These are phyloP conservation scores for Tetramorium parvispinum DNA, from an alignment of 1,140 invertebrate species.

Conservation along the genomic window DNA sequence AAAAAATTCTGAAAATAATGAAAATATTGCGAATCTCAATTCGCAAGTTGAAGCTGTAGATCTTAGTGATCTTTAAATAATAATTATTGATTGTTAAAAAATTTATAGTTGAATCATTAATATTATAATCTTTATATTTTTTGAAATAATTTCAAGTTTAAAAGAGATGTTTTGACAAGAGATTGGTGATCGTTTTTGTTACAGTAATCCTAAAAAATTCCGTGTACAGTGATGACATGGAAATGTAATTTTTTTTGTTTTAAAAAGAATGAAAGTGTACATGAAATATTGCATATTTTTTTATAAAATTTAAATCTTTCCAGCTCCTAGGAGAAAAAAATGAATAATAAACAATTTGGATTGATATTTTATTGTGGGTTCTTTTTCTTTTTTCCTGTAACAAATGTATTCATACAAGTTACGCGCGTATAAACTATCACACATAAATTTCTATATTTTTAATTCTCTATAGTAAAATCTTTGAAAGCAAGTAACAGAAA, in stretches of 20 bases:
- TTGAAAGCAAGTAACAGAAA: neutral
- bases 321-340: neutral
- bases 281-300: neutral
- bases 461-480: neutral
- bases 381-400: neutral
- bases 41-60: constrained; percentile 85
- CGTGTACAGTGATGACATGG: neutral
- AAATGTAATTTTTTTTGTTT: constrained; percentile 6
- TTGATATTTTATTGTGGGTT: constrained; percentile 10
- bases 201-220: too few relatives aligned
- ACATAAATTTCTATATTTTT: neutral
- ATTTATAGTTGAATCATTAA: neutral
- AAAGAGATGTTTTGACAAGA: neutral
- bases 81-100: neutral
- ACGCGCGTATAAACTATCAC: neutral
- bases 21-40: constrained; percentile 78
- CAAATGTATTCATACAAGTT: neutral
- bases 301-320: neutral
- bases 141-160: neutral
- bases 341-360: constrained; percentile 39
- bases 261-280: neutral
- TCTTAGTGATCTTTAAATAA: constrained; percentile 79
- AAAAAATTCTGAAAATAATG: constrained; percentile 68
- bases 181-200: neutral
- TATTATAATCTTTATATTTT: neutral